Evolutionary conservation across 2,113 vertebrate species (phyloP).

Genomic region (Pachyramphus minor): DNA sequence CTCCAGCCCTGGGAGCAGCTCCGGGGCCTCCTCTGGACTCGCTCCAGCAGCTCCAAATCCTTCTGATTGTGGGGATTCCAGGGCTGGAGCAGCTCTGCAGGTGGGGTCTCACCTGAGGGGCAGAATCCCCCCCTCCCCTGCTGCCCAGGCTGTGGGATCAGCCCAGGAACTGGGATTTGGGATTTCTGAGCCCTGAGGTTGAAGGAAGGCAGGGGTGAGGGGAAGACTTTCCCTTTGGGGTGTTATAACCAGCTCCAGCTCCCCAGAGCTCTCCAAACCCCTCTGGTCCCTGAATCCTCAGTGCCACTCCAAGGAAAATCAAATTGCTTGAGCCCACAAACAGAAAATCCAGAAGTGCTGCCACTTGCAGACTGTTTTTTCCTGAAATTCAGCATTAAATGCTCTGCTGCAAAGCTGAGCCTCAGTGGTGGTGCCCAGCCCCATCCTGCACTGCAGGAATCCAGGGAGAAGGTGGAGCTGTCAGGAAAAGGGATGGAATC

Average conservation of each 20-base stretch:
- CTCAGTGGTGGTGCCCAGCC: neutral
- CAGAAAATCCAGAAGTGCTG: neutral
- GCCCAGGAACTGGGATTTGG: neutral
- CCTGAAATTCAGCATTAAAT: neutral
- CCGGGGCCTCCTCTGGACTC: neutral
- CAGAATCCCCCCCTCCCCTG: neutral
- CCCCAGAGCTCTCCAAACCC: neutral
- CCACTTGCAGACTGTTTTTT: accelerated
- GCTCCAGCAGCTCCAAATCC: neutral
- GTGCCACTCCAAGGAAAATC: neutral
- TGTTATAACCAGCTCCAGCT: neutral
- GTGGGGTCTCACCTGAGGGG: neutral
- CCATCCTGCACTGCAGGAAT: neutral
- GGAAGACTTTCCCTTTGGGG: neutral
- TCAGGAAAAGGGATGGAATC: neutral
- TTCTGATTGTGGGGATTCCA: neutral
- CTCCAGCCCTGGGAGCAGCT: neutral
- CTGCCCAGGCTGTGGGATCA: neutral
- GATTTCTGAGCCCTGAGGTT: neutral
- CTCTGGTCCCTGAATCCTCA: neutral
- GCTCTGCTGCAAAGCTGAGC: neutral
- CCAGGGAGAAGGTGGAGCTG: neutral
- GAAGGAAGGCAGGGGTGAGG: neutral
- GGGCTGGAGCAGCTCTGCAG: neutral
- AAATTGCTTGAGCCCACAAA: accelerated